phyloP scores from a whole-genome alignment of 2,888 invertebrate species.

The Molorchus minor region DNA sequence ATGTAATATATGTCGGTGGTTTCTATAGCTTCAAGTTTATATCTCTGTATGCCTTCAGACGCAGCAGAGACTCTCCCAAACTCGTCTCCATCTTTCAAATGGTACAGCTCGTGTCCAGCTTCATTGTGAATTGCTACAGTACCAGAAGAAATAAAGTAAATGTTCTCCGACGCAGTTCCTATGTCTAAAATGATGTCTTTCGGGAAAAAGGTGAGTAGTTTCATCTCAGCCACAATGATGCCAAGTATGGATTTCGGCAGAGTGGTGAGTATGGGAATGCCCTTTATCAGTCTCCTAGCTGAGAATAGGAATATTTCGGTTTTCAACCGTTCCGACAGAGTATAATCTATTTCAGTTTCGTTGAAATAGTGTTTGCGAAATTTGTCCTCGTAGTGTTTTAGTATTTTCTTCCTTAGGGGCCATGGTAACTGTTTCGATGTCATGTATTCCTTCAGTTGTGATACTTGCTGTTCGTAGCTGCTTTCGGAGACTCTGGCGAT shows the following conservation, averaged over 20 bases:
- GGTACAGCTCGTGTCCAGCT: neutral
- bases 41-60: neutral
- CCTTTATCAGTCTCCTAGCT: slow-evolving; percentile 56
- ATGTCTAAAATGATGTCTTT: neutral
- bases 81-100: neutral
- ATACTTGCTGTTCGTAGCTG: slow-evolving; percentile 63
- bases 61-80: neutral
- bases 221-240: neutral
- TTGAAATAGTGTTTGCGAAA: slow-evolving; percentile 66
- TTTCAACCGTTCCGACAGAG: slow-evolving; percentile 55
- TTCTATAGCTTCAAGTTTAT: neutral
- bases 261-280: neutral
- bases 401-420: slow-evolving; percentile 61
- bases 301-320: slow-evolving; percentile 63
- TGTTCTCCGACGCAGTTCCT: neutral
- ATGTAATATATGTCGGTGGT: neutral
- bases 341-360: slow-evolving; percentile 58
- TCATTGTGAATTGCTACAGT: neutral
- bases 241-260: neutral
- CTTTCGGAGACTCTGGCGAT: slow-evolving; percentile 55
- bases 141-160: neutral
- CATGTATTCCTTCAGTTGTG: slow-evolving; percentile 66
- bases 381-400: slow-evolving; percentile 65
- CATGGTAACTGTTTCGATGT: slow-evolving; percentile 64
- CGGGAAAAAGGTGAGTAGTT: neutral